Conservation (phyloP, 2,113 vertebrate genomes). For the Gobiocypris rarus region DNA sequence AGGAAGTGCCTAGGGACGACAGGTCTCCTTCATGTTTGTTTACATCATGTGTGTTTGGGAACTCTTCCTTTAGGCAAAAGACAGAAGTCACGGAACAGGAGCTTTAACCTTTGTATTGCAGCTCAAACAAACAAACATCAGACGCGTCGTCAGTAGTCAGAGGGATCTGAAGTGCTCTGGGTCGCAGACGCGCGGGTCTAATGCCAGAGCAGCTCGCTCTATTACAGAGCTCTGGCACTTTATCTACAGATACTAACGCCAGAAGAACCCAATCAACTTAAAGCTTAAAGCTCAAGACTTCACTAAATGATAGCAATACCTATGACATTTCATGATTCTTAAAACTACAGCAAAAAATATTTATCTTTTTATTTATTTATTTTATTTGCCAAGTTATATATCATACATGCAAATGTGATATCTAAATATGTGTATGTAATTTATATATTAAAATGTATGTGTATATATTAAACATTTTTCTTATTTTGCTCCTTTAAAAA, state of each 20-base stretch:
- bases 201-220: background rate
- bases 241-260: background rate
- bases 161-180: background rate
- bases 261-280: background rate
- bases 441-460: too few species aligned
- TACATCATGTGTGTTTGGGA: background rate
- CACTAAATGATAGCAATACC: too few species aligned
- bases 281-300: too few species aligned
- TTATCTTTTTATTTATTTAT: too few species aligned
- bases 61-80: background rate
- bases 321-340: too few species aligned
- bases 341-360: too few species aligned
- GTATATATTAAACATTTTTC: too few species aligned
- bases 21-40: background rate
- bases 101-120: conserved; percentile 2
- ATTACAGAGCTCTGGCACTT: background rate
- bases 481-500: too few species aligned
- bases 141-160: background rate
- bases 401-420: background rate
- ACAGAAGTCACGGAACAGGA: background rate
- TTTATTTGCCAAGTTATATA: background rate
- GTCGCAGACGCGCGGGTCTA: background rate
- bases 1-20: background rate
- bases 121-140: background rate
- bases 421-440: too few species aligned